Evolutionary conservation across 2,888 invertebrate species (phyloP).

Genomic region (Perithous albicinctus): DNA sequence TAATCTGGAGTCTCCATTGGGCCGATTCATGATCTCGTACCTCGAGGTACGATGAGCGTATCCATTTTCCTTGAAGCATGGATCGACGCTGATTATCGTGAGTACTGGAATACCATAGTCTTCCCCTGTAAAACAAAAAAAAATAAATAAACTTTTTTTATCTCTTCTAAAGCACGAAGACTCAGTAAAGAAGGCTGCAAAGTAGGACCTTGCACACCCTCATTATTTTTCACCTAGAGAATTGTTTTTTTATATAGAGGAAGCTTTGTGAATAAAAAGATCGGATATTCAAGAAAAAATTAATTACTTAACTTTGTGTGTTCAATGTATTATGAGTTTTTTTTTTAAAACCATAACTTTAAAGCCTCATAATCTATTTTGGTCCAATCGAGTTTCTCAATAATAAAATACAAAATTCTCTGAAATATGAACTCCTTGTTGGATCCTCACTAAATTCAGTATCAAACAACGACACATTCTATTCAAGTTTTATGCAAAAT

Average conservation of each 20-base stretch:
- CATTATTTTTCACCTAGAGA: not conserved
- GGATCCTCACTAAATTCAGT: too few relatives aligned
- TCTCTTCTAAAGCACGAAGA: not conserved
- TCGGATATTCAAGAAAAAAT: too few relatives aligned
- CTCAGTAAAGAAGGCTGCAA: not conserved
- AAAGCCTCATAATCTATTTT: too few relatives aligned
- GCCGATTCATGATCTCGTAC: slow-evolving; percentile 90
- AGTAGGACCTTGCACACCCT: not conserved
- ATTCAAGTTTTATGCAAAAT: too few relatives aligned
- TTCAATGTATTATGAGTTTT: too few relatives aligned
- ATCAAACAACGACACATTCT: too few relatives aligned
- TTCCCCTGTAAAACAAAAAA: slow-evolving; percentile 76
- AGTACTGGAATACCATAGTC: slow-evolving; percentile 86
- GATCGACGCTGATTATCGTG: slow-evolving; percentile 90
- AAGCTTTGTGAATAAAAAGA: not conserved
- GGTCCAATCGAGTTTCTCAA: too few relatives aligned
- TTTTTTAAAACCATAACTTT: too few relatives aligned
- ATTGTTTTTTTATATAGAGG: too few relatives aligned
- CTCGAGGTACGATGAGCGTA: slow-evolving; percentile 91
- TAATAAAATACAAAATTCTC: too few relatives aligned
- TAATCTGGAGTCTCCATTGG: slow-evolving; percentile 86
- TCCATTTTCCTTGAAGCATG: slow-evolving; percentile 91
- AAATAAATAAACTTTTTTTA: not conserved
- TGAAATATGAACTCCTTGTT: too few relatives aligned
- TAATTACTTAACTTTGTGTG: too few relatives aligned